Evolutionary conservation across 2,113 vertebrate genomes (phyloP), one percentile per base, ranked within the genome.

Genomic region (Carassius auratus): DNA sequence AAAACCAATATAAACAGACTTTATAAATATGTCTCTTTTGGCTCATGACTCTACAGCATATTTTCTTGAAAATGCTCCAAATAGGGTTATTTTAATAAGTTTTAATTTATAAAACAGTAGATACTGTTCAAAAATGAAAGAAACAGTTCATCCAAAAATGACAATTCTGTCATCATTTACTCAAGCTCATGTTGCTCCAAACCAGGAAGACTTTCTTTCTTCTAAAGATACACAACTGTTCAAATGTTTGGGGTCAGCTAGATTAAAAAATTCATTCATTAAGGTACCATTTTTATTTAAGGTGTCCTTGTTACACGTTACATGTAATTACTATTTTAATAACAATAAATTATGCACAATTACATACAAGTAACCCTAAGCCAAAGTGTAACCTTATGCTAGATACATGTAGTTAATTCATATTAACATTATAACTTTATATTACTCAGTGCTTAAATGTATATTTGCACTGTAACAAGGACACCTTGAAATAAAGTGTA

Each of bases 1-100:
- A 50, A 61, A 69, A 62, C 26, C 38, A 82, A 84, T 57, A 52
- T 75, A 80, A 80, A 88, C 8, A 78, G 38, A 61, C 78, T 66
- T 50, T 66, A 62, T 66, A 81, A 66, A 66, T 81, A 50, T 17
- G 36, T 48, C 61, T 66, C 42, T 66, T 66, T 45, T 81, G 45
- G 45, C 26, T 68, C 3, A 52, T 68, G 62, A 68, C 62, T 52
- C 19, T 79, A 55, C 52, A 55, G 52, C 17, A 14, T 78, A 78
- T 38, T 15, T 21, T 42, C 21, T 42, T 38, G 21, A 79, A 79
- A 15, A 23, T n/a, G 21, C 10, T 79, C 48, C 23, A 26, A 19
- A 23, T 62, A 19, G 30, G 21, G 5, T 52, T 76, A 73, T 73
- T 45, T 73, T 42, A 73, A 73, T 42, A 73, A 3, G 71, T 48